Conservation (phyloP, 2,113 vertebrate genomes). For the Columba livia region DNA sequence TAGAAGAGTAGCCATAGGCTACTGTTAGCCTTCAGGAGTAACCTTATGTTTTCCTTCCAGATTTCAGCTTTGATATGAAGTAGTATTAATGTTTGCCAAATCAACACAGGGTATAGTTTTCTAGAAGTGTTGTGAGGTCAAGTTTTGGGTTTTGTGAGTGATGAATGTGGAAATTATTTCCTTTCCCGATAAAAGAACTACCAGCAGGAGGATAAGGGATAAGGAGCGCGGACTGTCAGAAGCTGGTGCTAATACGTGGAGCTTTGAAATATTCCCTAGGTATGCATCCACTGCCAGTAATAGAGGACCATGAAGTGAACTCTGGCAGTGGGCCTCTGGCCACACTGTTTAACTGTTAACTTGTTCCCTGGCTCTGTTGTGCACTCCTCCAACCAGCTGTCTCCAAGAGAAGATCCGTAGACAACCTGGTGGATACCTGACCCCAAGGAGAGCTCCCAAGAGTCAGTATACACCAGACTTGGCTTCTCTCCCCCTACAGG, state of each 20-base stretch:
- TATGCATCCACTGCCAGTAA: background rate
- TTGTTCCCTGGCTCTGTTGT: background rate
- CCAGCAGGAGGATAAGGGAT: background rate
- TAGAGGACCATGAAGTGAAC: background rate
- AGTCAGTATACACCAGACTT: background rate
- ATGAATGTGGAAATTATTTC: background rate
- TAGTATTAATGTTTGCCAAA: background rate
- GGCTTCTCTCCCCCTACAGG: background rate
- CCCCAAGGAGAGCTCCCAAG: background rate
- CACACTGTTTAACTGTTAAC: background rate
- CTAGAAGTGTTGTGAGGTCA: background rate
- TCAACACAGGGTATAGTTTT: background rate
- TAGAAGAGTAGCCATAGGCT: background rate
- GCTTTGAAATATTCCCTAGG: background rate
- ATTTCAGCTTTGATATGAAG: background rate
- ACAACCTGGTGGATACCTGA: background rate
- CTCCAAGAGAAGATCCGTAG: background rate
- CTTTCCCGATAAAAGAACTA: background rate
- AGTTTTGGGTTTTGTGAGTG: background rate
- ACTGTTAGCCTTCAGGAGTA: background rate
- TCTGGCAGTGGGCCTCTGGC: background rate
- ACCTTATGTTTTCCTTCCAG: background rate
- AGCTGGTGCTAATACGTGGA: background rate
- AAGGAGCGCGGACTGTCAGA: background rate
- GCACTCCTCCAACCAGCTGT: background rate